These are phyloP conservation scores for Semicossyphus pulcher DNA, from an alignment of 2,113 vertebrate genomes.

Conservation along the genomic window DNA sequence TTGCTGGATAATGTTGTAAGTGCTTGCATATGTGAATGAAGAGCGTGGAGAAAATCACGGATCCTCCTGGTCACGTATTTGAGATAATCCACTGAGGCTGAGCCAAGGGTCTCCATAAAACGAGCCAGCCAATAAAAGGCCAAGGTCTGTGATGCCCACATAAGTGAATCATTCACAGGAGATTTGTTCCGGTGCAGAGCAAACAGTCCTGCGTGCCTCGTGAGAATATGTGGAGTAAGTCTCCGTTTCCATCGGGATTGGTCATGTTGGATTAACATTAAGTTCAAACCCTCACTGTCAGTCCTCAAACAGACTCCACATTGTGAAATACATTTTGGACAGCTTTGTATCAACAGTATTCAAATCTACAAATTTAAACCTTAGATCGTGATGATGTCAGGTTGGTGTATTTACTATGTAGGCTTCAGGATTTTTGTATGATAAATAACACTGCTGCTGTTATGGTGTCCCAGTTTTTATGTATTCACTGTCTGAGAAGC, in stretches of 20 bases:
- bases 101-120: slow-evolving; percentile 20
- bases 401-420: too few relatives aligned
- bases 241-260: background rate
- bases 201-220: slow-evolving; percentile 21
- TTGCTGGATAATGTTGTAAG: too few relatives aligned
- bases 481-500: too few relatives aligned
- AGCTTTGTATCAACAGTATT: too few relatives aligned
- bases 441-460: too few relatives aligned
- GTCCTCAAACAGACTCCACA: too few relatives aligned
- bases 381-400: too few relatives aligned
- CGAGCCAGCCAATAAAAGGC: slow-evolving; percentile 42
- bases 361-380: background rate
- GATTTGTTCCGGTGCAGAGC: slow-evolving; percentile 24
- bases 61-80: background rate
- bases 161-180: slow-evolving; percentile 52
- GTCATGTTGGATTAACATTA: slow-evolving; percentile 11
- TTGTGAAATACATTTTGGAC: too few relatives aligned
- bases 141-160: slow-evolving; percentile 49
- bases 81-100: background rate
- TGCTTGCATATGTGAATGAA: too few relatives aligned
- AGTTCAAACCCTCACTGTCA: too few relatives aligned
- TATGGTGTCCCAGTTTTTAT: too few relatives aligned
- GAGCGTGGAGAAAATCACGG: slow-evolving; percentile 5
- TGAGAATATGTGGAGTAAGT: slow-evolving; percentile 1
- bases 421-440: too few relatives aligned